Evolutionary conservation across 2,113 vertebrate species (phyloP).

Genomic region (Phyllostomus discolor): DNA sequence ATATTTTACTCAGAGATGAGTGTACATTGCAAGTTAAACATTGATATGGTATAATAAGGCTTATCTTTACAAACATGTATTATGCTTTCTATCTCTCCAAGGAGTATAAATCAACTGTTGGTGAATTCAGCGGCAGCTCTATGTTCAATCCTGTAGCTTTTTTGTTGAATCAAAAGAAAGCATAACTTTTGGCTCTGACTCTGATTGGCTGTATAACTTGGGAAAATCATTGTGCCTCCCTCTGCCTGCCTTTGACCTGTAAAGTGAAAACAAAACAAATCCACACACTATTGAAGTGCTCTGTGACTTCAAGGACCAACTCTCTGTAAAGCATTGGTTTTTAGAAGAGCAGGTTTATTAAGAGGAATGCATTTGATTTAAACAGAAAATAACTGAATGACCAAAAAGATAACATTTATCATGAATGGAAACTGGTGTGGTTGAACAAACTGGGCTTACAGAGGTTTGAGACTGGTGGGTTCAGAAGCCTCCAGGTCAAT

Average conservation of each 20-base stretch:
- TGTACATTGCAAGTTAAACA: neutral
- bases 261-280: neutral
- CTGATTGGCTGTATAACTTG: neutral
- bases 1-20: slow-evolving; percentile 5
- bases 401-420: neutral
- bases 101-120: neutral
- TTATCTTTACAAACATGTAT: slow-evolving; percentile 3
- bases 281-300: neutral
- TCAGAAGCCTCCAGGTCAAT: neutral
- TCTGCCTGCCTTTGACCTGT: neutral
- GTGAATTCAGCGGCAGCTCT: neutral
- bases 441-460: neutral
- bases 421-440: neutral
- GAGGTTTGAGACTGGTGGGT: neutral
- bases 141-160: neutral
- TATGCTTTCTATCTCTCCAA: neutral
- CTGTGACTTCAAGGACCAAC: neutral
- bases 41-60: neutral
- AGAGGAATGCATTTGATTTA: neutral
- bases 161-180: slow-evolving; percentile 9
- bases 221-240: neutral
- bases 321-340: neutral
- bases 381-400: neutral
- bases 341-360: neutral
- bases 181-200: neutral